These are phyloP conservation scores for Cyprinodon variegatus DNA, from an alignment of 2,113 vertebrate genomes.

Conservation along the genomic window DNA sequence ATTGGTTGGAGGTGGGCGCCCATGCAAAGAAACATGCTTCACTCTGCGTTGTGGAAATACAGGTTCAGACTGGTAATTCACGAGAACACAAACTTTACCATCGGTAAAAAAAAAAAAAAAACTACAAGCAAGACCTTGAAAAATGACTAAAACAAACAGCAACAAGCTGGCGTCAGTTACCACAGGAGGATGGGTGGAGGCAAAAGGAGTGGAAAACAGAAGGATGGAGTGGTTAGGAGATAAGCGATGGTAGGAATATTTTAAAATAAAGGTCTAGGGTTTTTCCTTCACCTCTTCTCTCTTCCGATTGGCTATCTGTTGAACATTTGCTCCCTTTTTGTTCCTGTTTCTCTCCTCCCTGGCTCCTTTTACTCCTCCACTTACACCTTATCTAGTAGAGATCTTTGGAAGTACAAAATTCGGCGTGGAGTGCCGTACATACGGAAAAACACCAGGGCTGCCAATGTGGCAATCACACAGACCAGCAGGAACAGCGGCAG, in stretches of 20 bases:
- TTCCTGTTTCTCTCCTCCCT: constrained; percentile 21
- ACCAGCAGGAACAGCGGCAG: constrained; percentile 85
- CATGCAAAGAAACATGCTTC: constrained; percentile 49
- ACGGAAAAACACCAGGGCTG: constrained; percentile 84
- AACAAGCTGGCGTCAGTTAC: constrained; percentile 78
- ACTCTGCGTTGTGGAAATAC: constrained; percentile 34
- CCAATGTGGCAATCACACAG: constrained; percentile 83
- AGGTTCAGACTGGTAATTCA: constrained; percentile 60
- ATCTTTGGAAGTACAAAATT: constrained; percentile 90
- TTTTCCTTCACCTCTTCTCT: constrained; percentile 55
- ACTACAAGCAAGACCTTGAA: constrained; percentile 62
- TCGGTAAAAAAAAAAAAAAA: constrained; percentile 33
- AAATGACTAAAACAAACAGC: constrained; percentile 80
- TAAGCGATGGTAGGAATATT: constrained; percentile 56
- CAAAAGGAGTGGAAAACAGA: constrained; percentile 33
- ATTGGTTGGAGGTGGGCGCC: constrained; percentile 8
- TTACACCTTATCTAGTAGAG: constrained; percentile 92
- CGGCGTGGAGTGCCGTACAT: constrained; percentile 87
- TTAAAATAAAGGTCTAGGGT: constrained; percentile 44
- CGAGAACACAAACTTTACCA: constrained; percentile 66
- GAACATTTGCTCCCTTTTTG: constrained; percentile 17
- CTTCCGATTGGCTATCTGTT: constrained; percentile 25
- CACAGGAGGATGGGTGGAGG: constrained; percentile 45
- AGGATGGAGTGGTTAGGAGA: constrained; percentile 54
- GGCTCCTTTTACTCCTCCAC: constrained; percentile 14